Evolutionary conservation across 2,113 vertebrate genomes (phyloP).

Genomic region (Pluvianellus socialis): DNA sequence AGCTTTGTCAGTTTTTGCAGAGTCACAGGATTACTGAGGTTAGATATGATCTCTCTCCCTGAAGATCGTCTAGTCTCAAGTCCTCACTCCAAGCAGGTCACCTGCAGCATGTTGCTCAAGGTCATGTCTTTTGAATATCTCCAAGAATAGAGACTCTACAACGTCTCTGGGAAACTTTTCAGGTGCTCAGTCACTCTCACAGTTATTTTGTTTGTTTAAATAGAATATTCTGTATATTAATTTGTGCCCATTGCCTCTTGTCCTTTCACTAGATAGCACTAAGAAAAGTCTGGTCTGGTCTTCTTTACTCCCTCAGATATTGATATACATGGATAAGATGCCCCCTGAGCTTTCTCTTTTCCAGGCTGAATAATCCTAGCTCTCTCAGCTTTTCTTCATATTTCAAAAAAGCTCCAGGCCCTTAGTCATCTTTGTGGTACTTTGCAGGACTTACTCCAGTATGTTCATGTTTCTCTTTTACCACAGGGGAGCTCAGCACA

Average conservation of each 20-base stretch:
- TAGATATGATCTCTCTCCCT: not conserved
- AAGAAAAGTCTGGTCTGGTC: not conserved
- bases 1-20: not conserved
- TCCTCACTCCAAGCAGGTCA: not conserved
- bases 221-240: not conserved
- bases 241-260: not conserved
- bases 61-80: not conserved
- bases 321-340: not conserved
- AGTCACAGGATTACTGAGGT: not conserved
- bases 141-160: not conserved
- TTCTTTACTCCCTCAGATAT: not conserved
- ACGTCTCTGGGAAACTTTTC: not conserved
- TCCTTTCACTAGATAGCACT: not conserved
- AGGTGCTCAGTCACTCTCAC: not conserved
- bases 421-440: not conserved
- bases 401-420: not conserved
- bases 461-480: not conserved
- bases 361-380: not conserved
- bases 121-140: not conserved
- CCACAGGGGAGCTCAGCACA: not conserved
- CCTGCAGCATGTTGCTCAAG: not conserved
- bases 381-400: not conserved
- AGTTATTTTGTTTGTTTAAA: not conserved
- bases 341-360: not conserved
- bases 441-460: not conserved